These are phyloP conservation scores for Polylopha cassiicola DNA, from an alignment of 2,888 invertebrate genomes.

Conservation along the genomic window DNA sequence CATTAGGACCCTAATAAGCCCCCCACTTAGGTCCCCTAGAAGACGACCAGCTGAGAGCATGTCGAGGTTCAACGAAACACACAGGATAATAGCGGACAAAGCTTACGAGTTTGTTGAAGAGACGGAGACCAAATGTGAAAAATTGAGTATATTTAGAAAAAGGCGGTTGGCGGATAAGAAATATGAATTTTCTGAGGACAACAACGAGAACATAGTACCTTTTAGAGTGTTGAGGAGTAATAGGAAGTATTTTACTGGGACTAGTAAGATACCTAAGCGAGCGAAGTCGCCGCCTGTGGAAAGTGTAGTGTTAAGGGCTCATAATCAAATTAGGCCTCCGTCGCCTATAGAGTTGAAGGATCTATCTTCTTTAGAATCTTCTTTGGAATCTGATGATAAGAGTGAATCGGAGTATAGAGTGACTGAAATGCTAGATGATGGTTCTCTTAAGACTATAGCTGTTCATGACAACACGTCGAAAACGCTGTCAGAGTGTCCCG, in stretches of 20 bases:
- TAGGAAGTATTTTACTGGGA: conserved; percentile 69
- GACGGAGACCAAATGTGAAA: conserved; percentile 87
- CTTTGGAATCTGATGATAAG: conserved; percentile 56
- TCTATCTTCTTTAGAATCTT: conserved; percentile 38
- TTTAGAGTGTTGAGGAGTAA: conserved; percentile 79
- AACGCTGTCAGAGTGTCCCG: conserved; percentile 66
- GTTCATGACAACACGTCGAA: conserved; percentile 73
- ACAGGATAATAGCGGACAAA: conserved; percentile 80
- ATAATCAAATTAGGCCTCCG: conserved; percentile 64
- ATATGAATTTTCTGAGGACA: conserved; percentile 92
- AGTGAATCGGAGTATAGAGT: conserved; percentile 71
- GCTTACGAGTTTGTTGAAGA: conserved; percentile 93
- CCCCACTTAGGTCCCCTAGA: conserved; percentile 65
- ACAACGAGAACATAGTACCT: conserved; percentile 81
- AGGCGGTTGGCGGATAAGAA: conserved; percentile 92
- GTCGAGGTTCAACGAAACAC: conserved; percentile 72
- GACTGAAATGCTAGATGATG: conserved; percentile 71
- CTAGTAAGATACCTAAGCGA: conserved; percentile 48
- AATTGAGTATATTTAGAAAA: conserved; percentile 90
- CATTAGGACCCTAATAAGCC: conserved; percentile 67
- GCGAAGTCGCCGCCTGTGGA: conserved; percentile 67
- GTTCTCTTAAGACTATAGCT: conserved; percentile 67
- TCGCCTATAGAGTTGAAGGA: conserved; percentile 56
- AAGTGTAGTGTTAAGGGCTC: conserved; percentile 63
- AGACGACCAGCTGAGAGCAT: conserved; percentile 70